Conservation (phyloP, 2,888 invertebrate genomes). For the Acanthococcus lagerstroemiae region DNA sequence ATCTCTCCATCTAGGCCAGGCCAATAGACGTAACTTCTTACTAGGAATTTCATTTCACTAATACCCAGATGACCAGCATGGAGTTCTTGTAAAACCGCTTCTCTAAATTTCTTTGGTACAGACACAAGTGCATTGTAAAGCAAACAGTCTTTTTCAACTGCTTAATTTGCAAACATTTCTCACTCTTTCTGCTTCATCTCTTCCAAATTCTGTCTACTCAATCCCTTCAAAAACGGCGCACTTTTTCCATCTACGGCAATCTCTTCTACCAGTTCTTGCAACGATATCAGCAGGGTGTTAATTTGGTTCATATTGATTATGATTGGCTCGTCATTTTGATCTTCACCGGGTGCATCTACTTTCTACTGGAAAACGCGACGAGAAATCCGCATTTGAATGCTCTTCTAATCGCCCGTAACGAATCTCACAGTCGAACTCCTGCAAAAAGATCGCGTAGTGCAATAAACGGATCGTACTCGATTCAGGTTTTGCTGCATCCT, state of each 20-base stretch:
- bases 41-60: too few species aligned
- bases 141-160: slow-evolving; percentile 19
- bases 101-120: slow-evolving; percentile 31
- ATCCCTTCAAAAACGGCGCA: background rate
- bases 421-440: background rate
- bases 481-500: background rate
- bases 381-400: too few species aligned
- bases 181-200: background rate
- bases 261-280: background rate
- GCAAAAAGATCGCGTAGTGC: slow-evolving; percentile 15
- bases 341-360: too few species aligned
- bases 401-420: background rate
- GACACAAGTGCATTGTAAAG: slow-evolving; percentile 27
- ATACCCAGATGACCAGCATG: slow-evolving; percentile 36
- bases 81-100: slow-evolving; percentile 35
- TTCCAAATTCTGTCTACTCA: background rate
- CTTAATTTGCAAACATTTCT: background rate
- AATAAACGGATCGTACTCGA: slow-evolving; percentile 4
- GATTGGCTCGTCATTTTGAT: background rate
- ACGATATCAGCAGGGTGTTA: too few species aligned
- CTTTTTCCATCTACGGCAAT: background rate
- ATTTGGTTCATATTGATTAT: background rate
- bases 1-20: slow-evolving; percentile 31
- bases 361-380: background rate
- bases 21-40: background rate